A percentile compares a stretch with the other conserved stretches of the same genome.
Conservation (phyloP, 2,888 invertebrate genomes). For the Toxonevra muliebris region DNA sequence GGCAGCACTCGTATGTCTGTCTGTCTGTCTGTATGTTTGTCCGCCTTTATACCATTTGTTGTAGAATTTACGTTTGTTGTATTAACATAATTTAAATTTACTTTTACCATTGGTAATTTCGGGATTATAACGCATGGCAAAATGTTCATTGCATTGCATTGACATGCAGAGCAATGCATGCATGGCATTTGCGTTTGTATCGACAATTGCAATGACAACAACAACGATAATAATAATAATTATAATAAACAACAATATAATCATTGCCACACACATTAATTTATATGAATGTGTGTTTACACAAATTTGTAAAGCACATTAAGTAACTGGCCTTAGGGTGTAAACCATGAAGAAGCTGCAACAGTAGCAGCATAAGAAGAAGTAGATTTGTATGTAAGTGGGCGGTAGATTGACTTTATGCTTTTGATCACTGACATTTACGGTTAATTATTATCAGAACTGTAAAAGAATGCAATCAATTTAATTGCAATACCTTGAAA, state of each 20-base stretch:
- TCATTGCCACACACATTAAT: not conserved
- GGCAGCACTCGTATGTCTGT: no score
- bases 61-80: not conserved
- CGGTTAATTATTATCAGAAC: no score
- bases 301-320: not conserved
- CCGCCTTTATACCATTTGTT: no score
- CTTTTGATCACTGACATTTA: no score
- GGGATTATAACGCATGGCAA: not conserved
- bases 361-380: no score
- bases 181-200: not conserved
- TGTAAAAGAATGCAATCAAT: no score
- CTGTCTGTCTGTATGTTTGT: no score
- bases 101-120: not conserved
- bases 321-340: no score
- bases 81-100: slow-evolving; percentile 29
- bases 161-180: not conserved
- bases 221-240: not conserved
- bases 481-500: no score
- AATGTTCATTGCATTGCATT: not conserved
- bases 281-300: slow-evolving; percentile 1
- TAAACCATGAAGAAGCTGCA: no score
- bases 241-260: not conserved
- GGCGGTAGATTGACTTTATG: no score
- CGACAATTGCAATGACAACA: slow-evolving; percentile 16
- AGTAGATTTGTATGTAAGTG: no score